Evolutionary conservation across 2,797 vertebrate genomes (phyloP).

Genomic region (Glossophaga mutica): DNA sequence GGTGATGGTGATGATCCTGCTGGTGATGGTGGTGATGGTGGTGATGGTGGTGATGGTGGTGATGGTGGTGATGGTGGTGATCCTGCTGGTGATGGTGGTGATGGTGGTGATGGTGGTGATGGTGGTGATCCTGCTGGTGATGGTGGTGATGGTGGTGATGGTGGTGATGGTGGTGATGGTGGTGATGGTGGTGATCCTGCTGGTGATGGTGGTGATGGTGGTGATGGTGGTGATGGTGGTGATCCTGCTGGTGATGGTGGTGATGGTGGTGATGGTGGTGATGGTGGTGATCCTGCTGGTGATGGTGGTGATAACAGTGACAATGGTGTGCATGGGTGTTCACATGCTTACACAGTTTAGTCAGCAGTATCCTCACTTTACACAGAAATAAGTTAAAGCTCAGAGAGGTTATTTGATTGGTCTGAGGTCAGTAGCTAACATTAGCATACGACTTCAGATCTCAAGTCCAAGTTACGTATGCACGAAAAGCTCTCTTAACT

Average conservation of each 20-base stretch:
- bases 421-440: constrained; percentile 18
- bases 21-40: too few species aligned
- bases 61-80: too few species aligned
- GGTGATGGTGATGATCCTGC: neutral
- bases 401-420: neutral
- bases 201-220: too few species aligned
- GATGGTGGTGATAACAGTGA: neutral
- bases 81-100: too few species aligned
- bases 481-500: neutral
- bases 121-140: too few species aligned
- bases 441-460: neutral
- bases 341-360: neutral
- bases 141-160: too few species aligned
- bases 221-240: neutral
- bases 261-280: too few species aligned
- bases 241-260: too few species aligned
- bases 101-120: neutral
- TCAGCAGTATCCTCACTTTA: neutral
- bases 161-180: neutral
- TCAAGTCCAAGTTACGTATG: neutral
- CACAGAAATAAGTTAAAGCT: neutral
- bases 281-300: too few species aligned
- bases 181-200: neutral
- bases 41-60: too few species aligned
- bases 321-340: neutral